Base-by-base conservation (phyloP, 2,797 vertebrate species). In the Sylvia borin region DNA sequence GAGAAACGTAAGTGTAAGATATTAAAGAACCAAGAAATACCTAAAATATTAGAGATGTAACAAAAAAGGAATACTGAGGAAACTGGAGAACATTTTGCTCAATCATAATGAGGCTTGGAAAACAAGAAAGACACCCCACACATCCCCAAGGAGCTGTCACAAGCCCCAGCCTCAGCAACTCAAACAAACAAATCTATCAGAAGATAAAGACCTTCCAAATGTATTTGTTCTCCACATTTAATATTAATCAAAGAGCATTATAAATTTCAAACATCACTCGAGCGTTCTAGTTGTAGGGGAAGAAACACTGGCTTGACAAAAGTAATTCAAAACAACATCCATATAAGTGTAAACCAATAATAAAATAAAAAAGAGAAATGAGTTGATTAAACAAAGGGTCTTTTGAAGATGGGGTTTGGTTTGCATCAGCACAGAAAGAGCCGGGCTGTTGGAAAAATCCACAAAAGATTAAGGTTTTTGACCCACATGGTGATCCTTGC, bases 181-280 rank as follows among this genome's bases (percentile, higher is more conserved):
- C 73, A 86, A 93, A 75, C 61, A 92, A 45, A 15, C 0, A 2
- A 78, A 26, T 42, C 85, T 70, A 58, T 81, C 72, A 78, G 66
- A 73, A 94, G 60, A 84, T 40, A 90, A 70, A 91, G 84, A 90
- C 77, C 60, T 75, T 92, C 89, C 85, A 88, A 88, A 85, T 62
- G 47, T 55, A 68, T 96, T 92, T 85, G 82, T 95, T 96, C 74
- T 92, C 78, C 50, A 26, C 81, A 95, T 95, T 97, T 96, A 96
- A 90, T 90, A 97, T 97, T 96, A 92, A 97, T 95, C 93, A 94
- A 96, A 95, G 90, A 92, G 93, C 84, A 96, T 97, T 96, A 95
- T 47, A 42, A 89, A 97, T 97, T 92, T 92, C 94, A 88, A 65
- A 89, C 93, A 95, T 96, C 97, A 90, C 91, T 97, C 38, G 40